Evolutionary conservation across 2,797 vertebrate species (phyloP).

Genomic region (Peromyscus attwateri): DNA sequence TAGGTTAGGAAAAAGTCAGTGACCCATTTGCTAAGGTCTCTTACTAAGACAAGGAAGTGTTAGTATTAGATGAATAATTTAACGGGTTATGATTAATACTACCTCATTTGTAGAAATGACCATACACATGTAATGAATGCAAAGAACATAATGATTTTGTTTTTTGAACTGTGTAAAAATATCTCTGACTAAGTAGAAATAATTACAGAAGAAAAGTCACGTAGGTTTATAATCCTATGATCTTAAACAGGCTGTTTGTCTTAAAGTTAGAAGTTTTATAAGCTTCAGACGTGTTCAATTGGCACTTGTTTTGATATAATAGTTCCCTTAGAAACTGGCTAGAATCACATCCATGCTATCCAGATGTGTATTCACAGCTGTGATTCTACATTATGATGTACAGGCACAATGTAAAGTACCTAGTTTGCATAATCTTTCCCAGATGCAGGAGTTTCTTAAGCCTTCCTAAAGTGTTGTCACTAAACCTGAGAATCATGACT

Average conservation of each 20-base stretch:
- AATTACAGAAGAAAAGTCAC: constrained; percentile 56
- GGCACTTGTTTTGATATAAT: constrained; percentile 59
- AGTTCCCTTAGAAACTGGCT: constrained; percentile 67
- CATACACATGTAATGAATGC: constrained; percentile 7
- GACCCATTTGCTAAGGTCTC: constrained; percentile 28
- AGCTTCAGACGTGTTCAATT: constrained; percentile 38
- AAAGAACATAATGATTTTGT: constrained; percentile 48
- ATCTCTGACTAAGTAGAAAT: constrained; percentile 56
- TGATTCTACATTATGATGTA: constrained; percentile 63
- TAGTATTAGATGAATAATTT: constrained; percentile 30
- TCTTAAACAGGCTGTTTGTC: constrained; percentile 57
- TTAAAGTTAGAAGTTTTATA: constrained; percentile 73
- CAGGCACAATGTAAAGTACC: constrained; percentile 58
- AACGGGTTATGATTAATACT: constrained; percentile 21
- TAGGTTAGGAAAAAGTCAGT: background rate
- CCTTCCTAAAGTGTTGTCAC: constrained; percentile 58
- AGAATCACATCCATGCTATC: constrained; percentile 47
- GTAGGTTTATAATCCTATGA: constrained; percentile 53
- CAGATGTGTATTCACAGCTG: constrained; percentile 74
- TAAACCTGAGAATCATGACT: constrained; percentile 62
- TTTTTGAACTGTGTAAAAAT: constrained; percentile 14
- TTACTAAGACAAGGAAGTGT: background rate
- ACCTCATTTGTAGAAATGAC: constrained; percentile 54
- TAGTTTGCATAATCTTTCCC: constrained; percentile 74
- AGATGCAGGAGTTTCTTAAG: constrained; percentile 64